Evolutionary conservation across 1,140 invertebrate species (phyloP).

Genomic region (Trachymyrmex cornetzi): DNA sequence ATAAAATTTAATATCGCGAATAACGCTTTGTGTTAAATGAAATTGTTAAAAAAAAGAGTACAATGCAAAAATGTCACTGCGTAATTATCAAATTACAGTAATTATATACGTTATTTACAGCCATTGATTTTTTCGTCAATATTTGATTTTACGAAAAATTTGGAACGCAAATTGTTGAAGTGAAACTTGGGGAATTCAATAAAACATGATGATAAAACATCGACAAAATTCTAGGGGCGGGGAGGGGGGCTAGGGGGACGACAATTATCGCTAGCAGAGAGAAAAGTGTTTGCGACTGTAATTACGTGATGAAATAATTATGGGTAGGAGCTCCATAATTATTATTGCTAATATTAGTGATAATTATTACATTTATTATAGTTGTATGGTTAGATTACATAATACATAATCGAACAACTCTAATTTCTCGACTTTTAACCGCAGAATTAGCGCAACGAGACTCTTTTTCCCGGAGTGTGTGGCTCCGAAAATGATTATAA

Average conservation of each 20-base stretch:
- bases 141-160: conserved; percentile 13
- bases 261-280: background rate
- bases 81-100: background rate
- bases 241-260: too few species aligned
- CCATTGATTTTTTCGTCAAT: background rate
- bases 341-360: too few species aligned
- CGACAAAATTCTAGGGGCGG: background rate
- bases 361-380: too few species aligned
- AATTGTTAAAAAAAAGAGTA: background rate
- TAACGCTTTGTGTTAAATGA: background rate
- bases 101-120: background rate
- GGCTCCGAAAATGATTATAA: too few species aligned
- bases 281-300: too few species aligned
- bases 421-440: too few species aligned
- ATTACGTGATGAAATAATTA: too few species aligned
- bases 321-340: too few species aligned
- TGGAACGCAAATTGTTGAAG: background rate
- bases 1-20: conserved; percentile 5
- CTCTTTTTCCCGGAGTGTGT: too few species aligned
- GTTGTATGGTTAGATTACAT: too few species aligned
- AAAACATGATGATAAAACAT: background rate
- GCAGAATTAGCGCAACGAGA: too few species aligned
- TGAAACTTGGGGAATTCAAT: conserved; percentile 13
- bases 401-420: too few species aligned
- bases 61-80: conserved; percentile 1